Percentiles rank a stretch among this genome's conserved stretches.
Conservation (phyloP, 2,113 vertebrate species). For the Chunga burmeisteri region DNA sequence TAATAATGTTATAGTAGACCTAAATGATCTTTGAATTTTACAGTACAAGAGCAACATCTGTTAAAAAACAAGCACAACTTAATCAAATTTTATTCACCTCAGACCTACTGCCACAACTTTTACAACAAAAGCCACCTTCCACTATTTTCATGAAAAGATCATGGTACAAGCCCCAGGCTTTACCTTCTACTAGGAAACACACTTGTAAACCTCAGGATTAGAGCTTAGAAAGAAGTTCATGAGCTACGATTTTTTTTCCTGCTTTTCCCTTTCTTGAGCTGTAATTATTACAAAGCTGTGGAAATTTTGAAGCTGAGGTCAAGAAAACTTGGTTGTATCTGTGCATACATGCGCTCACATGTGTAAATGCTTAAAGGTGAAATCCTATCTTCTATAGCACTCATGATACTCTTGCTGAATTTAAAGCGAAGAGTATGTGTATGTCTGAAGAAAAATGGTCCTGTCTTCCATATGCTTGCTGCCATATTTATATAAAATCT, state of each 20-base stretch:
- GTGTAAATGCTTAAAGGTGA: neutral
- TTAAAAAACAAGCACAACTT: slow-evolving; percentile 1
- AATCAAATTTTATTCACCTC: neutral
- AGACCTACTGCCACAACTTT: neutral
- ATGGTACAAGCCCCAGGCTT: neutral
- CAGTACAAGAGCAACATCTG: neutral
- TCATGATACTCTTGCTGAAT: neutral
- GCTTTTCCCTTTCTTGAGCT: neutral
- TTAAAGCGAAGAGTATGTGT: neutral
- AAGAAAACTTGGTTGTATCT: neutral
- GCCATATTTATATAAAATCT: neutral
- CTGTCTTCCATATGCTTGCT: rapidly evolving
- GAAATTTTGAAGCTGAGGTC: neutral
- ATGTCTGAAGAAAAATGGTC: neutral
- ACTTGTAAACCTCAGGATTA: neutral
- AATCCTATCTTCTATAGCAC: neutral
- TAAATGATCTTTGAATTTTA: slow-evolving; percentile 16
- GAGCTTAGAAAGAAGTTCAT: neutral
- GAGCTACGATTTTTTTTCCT: neutral
- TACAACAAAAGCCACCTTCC: neutral
- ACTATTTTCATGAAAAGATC: neutral
- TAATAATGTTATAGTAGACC: neutral
- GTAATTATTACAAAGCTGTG: neutral
- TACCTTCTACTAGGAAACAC: neutral
- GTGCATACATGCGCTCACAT: neutral